These are phyloP conservation scores for Poecilia wingei DNA, from an alignment of 2,797 vertebrate genomes.

Conservation along the genomic window DNA sequence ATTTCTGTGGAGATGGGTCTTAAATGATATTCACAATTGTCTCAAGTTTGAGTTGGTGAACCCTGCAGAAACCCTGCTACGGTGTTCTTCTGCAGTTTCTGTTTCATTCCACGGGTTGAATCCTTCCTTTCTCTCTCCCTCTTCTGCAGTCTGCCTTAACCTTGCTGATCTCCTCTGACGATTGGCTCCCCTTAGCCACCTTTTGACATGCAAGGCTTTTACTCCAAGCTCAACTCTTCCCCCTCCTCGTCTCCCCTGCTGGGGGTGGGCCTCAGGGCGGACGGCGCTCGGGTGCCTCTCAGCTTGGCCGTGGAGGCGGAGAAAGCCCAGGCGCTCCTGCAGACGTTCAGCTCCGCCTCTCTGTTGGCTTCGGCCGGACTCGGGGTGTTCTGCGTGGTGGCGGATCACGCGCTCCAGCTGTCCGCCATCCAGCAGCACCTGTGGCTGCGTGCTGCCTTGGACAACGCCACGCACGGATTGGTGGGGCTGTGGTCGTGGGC, in stretches of 20 bases:
- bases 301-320: conserved; percentile 91
- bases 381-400: conserved; percentile 88
- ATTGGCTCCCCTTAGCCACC: conserved; percentile 49
- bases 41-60: too few species aligned
- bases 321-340: conserved; percentile 90
- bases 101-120: not conserved
- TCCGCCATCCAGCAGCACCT: conserved; percentile 86
- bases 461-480: conserved; percentile 88
- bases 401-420: conserved; percentile 86
- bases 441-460: conserved; percentile 89
- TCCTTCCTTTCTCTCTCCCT: not conserved
- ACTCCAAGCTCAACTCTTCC: conserved; percentile 80
- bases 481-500: conserved; percentile 98
- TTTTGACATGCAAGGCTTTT: conserved; percentile 78
- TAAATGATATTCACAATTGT: too few species aligned
- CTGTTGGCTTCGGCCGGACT: conserved; percentile 88
- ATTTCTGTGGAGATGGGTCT: too few species aligned
- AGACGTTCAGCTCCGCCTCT: conserved; percentile 90
- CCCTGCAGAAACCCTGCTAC: too few species aligned
- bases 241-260: conserved; percentile 57
- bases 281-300: conserved; percentile 65
- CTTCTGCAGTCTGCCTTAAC: conserved; percentile 21
- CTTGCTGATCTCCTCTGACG: conserved; percentile 55
- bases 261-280: conserved; percentile 52
- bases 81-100: too few species aligned